Evolutionary conservation across 2,797 vertebrate species (phyloP).

Genomic region (Pseudocheirus occidentalis): DNA sequence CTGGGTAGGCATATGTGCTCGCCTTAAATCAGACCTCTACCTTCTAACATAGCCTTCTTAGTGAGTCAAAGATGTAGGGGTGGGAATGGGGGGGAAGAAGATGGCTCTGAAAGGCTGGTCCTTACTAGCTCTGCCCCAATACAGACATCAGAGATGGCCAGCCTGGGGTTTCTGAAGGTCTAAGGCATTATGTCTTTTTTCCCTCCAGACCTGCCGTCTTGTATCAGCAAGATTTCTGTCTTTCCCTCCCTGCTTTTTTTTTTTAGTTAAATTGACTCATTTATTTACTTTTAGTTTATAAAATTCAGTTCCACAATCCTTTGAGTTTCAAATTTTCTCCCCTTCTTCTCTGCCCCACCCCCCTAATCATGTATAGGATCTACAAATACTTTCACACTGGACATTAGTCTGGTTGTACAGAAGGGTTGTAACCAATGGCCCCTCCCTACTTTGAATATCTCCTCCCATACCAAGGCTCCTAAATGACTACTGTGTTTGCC

Average conservation of each 20-base stretch:
- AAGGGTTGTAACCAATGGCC: too few relatives aligned
- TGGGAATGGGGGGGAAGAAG: not conserved
- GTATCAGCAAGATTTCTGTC: not conserved
- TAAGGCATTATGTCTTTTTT: not conserved
- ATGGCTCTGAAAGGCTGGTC: not conserved
- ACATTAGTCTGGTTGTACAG: too few relatives aligned
- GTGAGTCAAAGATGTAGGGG: not conserved
- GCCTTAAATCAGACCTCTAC: not conserved
- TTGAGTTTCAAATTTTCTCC: too few relatives aligned
- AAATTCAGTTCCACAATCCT: too few relatives aligned
- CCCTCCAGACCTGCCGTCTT: not conserved
- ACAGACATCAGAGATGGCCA: not conserved
- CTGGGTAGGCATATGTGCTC: not conserved
- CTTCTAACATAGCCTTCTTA: not conserved
- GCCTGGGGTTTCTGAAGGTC: not conserved
- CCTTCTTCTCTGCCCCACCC: too few relatives aligned
- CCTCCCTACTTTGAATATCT: not conserved
- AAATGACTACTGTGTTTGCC: not conserved
- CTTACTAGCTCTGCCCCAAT: not conserved
- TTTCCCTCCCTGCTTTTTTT: not conserved
- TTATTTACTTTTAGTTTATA: too few relatives aligned
- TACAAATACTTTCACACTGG: too few relatives aligned
- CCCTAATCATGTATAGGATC: too few relatives aligned
- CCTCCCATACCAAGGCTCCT: not conserved
- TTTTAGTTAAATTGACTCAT: too few relatives aligned